A percentile compares a stretch with the other conserved stretches of the same genome.
These are phyloP conservation scores for Belonocnema kinseyi DNA, from an alignment of 1,140 invertebrate genomes.

Conservation along the genomic window DNA sequence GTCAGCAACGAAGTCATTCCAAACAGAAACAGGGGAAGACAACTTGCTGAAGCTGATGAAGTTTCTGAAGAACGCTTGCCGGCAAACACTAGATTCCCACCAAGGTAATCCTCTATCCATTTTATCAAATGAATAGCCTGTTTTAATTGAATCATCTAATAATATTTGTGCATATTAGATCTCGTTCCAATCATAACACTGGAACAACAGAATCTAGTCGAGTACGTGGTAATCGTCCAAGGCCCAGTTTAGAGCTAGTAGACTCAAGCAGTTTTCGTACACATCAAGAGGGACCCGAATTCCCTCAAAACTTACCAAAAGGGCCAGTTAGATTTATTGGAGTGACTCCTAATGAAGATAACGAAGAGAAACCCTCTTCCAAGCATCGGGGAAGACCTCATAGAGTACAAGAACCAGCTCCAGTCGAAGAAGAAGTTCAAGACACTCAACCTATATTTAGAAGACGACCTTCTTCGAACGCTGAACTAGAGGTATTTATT, in stretches of 20 bases:
- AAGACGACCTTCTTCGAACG: slow-evolving; percentile 54
- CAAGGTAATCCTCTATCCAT: slow-evolving; percentile 76
- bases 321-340: slow-evolving; percentile 78
- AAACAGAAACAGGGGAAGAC: slow-evolving; percentile 78
- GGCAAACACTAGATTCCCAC: slow-evolving; percentile 86
- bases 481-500: slow-evolving; percentile 54
- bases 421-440: slow-evolving; percentile 58
- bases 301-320: slow-evolving; percentile 75
- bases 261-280: slow-evolving; percentile 88
- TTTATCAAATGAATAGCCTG: slow-evolving; percentile 18
- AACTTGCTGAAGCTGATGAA: slow-evolving; percentile 72
- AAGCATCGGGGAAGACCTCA: slow-evolving; percentile 63
- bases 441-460: slow-evolving; percentile 53
- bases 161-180: slow-evolving; percentile 54
- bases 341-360: slow-evolving; percentile 77
- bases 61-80: slow-evolving; percentile 82
- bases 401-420: slow-evolving; percentile 57
- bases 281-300: slow-evolving; percentile 78
- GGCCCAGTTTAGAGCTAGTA: slow-evolving; percentile 85
- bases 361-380: slow-evolving; percentile 62
- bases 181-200: slow-evolving; percentile 69
- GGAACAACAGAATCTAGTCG: slow-evolving; percentile 72
- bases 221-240: slow-evolving; percentile 77
- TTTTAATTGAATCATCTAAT: slow-evolving; percentile 7
- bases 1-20: slow-evolving; percentile 82